Evolutionary conservation across 2,797 vertebrate genomes (phyloP).

Genomic region (Mormyrus hasselquistii): DNA sequence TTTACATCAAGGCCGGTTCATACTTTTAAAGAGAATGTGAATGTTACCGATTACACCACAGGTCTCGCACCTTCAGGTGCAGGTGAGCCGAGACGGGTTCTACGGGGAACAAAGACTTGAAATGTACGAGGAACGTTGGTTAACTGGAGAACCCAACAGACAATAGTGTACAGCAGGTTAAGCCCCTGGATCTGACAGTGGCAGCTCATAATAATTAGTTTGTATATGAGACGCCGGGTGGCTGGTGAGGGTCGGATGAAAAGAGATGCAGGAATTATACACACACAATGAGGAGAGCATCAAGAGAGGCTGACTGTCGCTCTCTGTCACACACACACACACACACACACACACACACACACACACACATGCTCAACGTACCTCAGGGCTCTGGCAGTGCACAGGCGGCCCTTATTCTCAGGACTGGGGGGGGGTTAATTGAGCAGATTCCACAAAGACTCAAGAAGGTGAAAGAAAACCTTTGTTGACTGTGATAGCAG

Average conservation of each 20-base stretch:
- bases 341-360: slow-evolving; percentile 22
- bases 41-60: background rate
- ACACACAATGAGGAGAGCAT: slow-evolving; percentile 26
- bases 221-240: slow-evolving; percentile 16
- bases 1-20: background rate
- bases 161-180: background rate
- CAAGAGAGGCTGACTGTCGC: no score
- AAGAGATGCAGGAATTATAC: slow-evolving; percentile 15
- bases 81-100: background rate
- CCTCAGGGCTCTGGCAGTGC: slow-evolving; percentile 13
- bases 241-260: slow-evolving; percentile 48
- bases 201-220: background rate
- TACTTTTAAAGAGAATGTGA: background rate
- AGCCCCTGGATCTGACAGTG: background rate
- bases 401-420: slow-evolving; percentile 14
- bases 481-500: slow-evolving; percentile 35
- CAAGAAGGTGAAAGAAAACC: background rate
- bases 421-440: background rate
- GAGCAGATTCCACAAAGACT: background rate
- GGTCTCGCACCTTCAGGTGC: background rate
- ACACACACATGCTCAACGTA: slow-evolving; percentile 7
- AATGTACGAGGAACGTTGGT: background rate
- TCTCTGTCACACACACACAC: slow-evolving; percentile 19
- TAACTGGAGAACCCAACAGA: background rate
- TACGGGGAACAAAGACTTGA: background rate